A percentile compares a stretch with the other conserved stretches of the same genome.
Evolutionary conservation across 2,113 vertebrate genomes (phyloP).

Genomic region (Morone chrysops): DNA sequence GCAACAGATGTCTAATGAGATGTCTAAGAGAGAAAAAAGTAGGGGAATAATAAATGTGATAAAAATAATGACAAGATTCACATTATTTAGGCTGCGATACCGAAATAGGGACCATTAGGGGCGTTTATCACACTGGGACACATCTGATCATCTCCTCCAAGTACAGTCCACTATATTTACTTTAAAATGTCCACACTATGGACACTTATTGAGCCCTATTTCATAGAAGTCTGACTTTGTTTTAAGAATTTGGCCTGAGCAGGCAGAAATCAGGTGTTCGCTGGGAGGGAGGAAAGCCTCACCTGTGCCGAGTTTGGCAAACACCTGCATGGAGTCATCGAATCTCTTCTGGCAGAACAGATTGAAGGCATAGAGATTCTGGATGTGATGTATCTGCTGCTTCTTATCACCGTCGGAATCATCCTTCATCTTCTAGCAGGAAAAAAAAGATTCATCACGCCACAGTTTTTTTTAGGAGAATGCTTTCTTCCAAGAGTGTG

Average conservation of each 20-base stretch:
- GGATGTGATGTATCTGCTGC: conserved; percentile 98
- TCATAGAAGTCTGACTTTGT: background rate
- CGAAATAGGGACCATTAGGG: background rate
- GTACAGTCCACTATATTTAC: background rate
- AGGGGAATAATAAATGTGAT: background rate
- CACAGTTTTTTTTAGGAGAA: background rate
- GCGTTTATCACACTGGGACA: background rate
- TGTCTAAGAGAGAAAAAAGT: background rate
- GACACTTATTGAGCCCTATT: background rate
- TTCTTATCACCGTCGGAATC: conserved; percentile 96
- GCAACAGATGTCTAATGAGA: conserved; percentile 5
- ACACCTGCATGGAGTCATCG: conserved; percentile 99
- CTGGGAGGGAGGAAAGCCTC: conserved; percentile 17
- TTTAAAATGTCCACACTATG: background rate
- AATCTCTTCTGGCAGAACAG: conserved; percentile 99
- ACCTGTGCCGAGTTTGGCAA: conserved; percentile 99
- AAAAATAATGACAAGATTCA: background rate
- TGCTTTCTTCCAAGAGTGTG: background rate
- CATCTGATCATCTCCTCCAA: background rate
- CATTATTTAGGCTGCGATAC: background rate
- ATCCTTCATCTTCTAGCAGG: conserved; percentile 95
- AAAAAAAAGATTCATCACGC: conserved; percentile 11
- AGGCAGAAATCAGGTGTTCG: background rate
- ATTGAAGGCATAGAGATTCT: conserved; percentile 98
- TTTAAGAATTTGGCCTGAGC: background rate